These are phyloP conservation scores for Distichodus sexfasciatus DNA, from an alignment of 2,797 vertebrate species.

Conservation along the genomic window DNA sequence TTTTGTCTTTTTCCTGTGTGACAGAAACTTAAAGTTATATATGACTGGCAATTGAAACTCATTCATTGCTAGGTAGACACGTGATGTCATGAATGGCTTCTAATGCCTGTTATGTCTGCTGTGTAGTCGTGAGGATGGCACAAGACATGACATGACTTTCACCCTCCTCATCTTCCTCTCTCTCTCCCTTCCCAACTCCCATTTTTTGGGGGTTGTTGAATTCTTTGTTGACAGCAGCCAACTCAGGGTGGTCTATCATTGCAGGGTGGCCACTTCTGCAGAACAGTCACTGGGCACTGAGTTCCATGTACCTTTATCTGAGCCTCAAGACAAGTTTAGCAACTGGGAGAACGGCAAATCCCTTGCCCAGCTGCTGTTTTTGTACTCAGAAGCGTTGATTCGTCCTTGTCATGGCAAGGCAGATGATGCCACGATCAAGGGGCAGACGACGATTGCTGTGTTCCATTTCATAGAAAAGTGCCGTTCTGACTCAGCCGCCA, in stretches of 20 bases:
- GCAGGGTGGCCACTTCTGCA: not conserved
- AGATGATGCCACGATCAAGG: constrained; percentile 50
- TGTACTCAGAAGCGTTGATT: not conserved
- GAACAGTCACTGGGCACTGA: too few relatives aligned
- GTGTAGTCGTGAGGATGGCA: not conserved
- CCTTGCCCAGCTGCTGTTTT: constrained; percentile 12
- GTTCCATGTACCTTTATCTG: not conserved
- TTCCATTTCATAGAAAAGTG: constrained; percentile 13
- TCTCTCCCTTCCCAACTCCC: not conserved
- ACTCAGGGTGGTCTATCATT: constrained; percentile 18
- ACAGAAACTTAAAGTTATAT: not conserved
- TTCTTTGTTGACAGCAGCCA: not conserved
- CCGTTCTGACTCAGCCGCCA: constrained; percentile 64
- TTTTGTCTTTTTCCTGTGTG: not conserved
- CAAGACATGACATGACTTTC: constrained; percentile 6
- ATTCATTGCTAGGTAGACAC: not conserved
- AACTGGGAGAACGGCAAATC: not conserved
- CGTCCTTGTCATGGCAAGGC: constrained; percentile 6
- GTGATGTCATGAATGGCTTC: constrained; percentile 22
- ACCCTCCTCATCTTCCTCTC: constrained; percentile 19
- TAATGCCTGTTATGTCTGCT: constrained; percentile 42
- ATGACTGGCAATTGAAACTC: not conserved
- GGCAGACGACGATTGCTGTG: constrained; percentile 56
- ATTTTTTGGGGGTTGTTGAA: not conserved
- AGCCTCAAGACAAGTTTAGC: not conserved